Conservation (phyloP, 2,113 vertebrate genomes). For the Perca fluviatilis region DNA sequence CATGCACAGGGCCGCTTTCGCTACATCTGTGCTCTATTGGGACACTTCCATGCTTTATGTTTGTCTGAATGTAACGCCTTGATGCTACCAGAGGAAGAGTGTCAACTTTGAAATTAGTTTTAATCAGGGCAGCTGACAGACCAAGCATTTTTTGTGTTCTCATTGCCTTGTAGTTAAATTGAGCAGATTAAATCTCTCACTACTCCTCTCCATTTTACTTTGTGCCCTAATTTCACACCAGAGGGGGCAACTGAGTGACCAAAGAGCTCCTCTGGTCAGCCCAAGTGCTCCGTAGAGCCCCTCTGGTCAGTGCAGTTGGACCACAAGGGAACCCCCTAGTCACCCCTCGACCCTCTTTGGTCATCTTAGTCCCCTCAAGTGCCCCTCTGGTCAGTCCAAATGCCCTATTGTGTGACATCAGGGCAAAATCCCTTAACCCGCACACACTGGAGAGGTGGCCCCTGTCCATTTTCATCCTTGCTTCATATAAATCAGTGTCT, state of each 20-base stretch:
- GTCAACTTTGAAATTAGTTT: neutral
- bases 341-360: neutral
- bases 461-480: neutral
- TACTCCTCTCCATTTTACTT: neutral
- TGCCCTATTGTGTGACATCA: neutral
- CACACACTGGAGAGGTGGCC: neutral
- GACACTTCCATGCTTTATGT: neutral
- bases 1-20: neutral
- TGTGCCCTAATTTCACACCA: neutral
- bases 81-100: neutral
- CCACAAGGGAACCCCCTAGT: neutral
- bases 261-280: neutral
- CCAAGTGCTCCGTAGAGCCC: neutral
- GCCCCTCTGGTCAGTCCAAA: neutral
- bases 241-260: neutral
- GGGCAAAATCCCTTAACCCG: neutral
- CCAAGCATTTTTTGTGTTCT: neutral
- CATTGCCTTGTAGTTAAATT: neutral
- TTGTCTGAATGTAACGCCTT: neutral
- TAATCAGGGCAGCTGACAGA: neutral
- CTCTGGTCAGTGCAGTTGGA: neutral
- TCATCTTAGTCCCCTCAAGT: neutral
- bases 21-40: neutral
- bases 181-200: conserved; percentile 4
- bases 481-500: neutral